Conservation (phyloP, 2,888 invertebrate species). For the Melipona bicolor region DNA sequence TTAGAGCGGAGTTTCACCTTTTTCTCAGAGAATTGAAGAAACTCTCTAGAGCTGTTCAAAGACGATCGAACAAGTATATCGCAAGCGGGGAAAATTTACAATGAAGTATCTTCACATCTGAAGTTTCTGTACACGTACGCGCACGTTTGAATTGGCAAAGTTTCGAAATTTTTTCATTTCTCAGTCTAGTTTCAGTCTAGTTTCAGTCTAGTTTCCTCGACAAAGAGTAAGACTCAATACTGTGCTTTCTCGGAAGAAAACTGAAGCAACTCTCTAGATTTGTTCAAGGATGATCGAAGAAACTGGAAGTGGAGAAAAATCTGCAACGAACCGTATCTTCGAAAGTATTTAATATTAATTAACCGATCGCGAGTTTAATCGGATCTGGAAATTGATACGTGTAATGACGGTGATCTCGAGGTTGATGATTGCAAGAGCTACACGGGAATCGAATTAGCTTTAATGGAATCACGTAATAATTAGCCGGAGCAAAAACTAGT, state of each 20-base stretch:
- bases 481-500: slow-evolving; percentile 17
- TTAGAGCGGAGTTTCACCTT: too few relatives aligned
- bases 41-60: too few relatives aligned
- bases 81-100: too few relatives aligned
- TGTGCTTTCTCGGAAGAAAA: too few relatives aligned
- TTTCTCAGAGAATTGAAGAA: too few relatives aligned
- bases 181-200: not conserved
- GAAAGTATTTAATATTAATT: slow-evolving; percentile 16
- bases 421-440: not conserved
- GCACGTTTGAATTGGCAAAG: too few relatives aligned
- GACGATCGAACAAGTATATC: too few relatives aligned
- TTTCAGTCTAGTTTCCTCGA: not conserved
- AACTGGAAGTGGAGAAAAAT: too few relatives aligned
- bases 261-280: too few relatives aligned
- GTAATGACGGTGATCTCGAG: slow-evolving; percentile 18
- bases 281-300: too few relatives aligned
- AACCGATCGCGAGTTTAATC: slow-evolving; percentile 26
- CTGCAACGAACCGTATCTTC: not conserved
- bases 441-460: not conserved
- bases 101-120: too few relatives aligned
- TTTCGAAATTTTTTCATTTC: not conserved
- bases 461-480: slow-evolving; percentile 32
- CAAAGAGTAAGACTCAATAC: not conserved
- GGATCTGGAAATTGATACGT: slow-evolving; percentile 25
- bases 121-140: too few relatives aligned